Evolutionary conservation across 2,888 invertebrate species (phyloP).

Genomic region (Tenthredo distinguenda): DNA sequence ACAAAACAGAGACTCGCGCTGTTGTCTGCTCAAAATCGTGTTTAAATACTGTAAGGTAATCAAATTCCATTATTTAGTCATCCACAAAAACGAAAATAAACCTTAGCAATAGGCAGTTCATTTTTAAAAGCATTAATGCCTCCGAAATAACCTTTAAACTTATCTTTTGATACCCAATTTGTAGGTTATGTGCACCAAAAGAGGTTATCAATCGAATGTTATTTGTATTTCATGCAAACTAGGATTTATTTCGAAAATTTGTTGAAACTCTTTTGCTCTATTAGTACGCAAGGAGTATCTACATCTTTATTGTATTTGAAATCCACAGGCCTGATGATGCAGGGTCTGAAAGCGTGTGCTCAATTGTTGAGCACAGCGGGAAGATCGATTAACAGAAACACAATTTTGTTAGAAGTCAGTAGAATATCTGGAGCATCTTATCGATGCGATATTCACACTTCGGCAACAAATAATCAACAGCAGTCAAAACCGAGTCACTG

Average conservation of each 20-base stretch:
- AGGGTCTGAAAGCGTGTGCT: constrained; percentile 57
- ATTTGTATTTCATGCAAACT: neutral
- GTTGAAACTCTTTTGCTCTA: neutral
- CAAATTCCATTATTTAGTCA: neutral
- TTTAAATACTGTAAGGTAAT: constrained; percentile 16
- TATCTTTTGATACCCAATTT: neutral
- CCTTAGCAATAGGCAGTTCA: neutral
- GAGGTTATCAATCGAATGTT: neutral
- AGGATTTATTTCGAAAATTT: neutral
- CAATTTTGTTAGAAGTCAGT: constrained; percentile 44
- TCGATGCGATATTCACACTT: constrained; percentile 60
- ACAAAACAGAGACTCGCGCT: neutral
- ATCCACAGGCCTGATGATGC: constrained; percentile 56
- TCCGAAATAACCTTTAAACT: neutral
- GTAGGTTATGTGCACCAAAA: constrained; percentile 37
- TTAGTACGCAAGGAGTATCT: neutral
- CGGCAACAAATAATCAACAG: constrained; percentile 29
- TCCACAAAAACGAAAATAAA: neutral
- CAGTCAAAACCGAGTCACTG: constrained; percentile 80
- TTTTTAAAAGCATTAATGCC: neutral
- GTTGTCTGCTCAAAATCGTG: constrained; percentile 25
- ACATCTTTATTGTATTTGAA: neutral
- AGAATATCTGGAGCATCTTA: constrained; percentile 42
- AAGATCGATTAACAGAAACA: constrained; percentile 26
- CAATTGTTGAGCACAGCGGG: constrained; percentile 51